Evolutionary conservation across 2,888 invertebrate species (phyloP).

Genomic region (Torymus tubicola): DNA sequence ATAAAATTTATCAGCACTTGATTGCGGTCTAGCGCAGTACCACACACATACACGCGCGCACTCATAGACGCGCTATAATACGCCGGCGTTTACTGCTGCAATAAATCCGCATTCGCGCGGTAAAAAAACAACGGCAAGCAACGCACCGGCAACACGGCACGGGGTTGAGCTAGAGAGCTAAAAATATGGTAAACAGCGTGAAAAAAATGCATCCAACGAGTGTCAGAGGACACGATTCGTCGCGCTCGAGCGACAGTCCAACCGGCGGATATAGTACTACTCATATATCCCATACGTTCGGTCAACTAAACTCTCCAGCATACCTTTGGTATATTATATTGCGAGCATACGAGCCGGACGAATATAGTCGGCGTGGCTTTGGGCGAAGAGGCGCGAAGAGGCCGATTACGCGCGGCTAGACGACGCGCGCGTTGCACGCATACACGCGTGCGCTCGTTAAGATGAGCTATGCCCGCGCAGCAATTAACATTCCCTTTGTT

Average conservation of each 20-base stretch:
- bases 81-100: slow-evolving; percentile 4
- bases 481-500: slow-evolving; percentile 59
- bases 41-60: not conserved
- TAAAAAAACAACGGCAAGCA: no score
- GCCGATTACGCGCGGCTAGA: slow-evolving; percentile 54
- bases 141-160: no score
- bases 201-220: not conserved
- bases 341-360: slow-evolving; percentile 7
- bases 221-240: not conserved
- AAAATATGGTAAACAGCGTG: slow-evolving; percentile 5
- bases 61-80: not conserved
- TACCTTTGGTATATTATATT: not conserved
- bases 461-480: slow-evolving; percentile 38
- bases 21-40: not conserved
- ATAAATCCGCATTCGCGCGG: not conserved
- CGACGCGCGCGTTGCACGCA: slow-evolving; percentile 34
- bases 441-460: slow-evolving; percentile 54
- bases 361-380: slow-evolving; percentile 15
- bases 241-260: not conserved
- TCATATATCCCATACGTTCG: not conserved
- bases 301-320: slow-evolving; percentile 6
- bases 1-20: slow-evolving; percentile 10
- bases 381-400: slow-evolving; percentile 35
- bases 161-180: no score
- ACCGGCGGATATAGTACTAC: not conserved